Evolutionary conservation across 1,140 invertebrate species (phyloP), one percentile per base, ranked within the genome.

Genomic region (Acromyrmex echinatior): DNA sequence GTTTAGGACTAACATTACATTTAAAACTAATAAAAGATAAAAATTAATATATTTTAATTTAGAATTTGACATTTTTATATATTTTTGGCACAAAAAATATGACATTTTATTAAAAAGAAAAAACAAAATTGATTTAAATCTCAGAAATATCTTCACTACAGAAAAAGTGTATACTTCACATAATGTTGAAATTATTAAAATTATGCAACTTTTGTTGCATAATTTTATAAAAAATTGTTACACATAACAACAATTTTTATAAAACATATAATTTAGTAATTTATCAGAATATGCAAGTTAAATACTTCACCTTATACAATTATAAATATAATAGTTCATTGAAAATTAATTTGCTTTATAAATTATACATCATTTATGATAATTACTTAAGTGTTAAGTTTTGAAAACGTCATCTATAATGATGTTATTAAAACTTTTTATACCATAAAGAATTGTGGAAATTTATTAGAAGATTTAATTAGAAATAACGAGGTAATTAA

Each of bases 401-500:
- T 3, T 16, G 12, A 76, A 58, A 76, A 58, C 1, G 16, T 16
- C 7, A n/a, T 35, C 12, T 56, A 35, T 35, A 74, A 2, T 25
- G 9, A 3, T 12, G 18, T 18, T n/a, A 18, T 71, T 51, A 18
- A 7, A 28, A 2, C 0, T 28, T 60, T 60, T 10, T 58, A 6
- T 39, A 2, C 3, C 14, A 10, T 45, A 76, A 21, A 28, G 16
- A 25, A 39, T 39, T 39, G 7, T 39, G 28, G 9, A 77, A 77
- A 39, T 60, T 14, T 18, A 71, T 39, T 28, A 28, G 10, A 73
- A 9, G 35, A 12, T n/a, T 58, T 58, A 45, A 45, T 45, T 82
- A 7, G 2, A 82, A 73, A 5, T 39, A 71, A 74, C 12, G 4
- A 65, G 18, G 21, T 74, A 35, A 49, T 80, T 66, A 6, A 82